Conservation (phyloP, 2,797 vertebrate genomes). For the Platyrinchus mystaceus region DNA sequence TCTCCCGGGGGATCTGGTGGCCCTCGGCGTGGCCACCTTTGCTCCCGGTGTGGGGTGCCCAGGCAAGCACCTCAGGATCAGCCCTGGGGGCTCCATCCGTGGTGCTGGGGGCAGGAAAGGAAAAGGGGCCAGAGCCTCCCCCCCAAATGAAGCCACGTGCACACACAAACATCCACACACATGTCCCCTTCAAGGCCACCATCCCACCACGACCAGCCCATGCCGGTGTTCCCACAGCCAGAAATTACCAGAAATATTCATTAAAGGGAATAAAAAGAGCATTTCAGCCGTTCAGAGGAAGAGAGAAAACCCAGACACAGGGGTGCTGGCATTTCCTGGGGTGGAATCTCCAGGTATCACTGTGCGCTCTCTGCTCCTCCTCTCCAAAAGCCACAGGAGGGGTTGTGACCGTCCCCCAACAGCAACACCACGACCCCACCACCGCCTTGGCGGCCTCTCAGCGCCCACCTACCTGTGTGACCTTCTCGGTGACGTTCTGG, state of each 20-base stretch:
- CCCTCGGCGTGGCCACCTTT: accelerated
- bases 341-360: not conserved
- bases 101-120: not conserved
- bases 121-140: not conserved
- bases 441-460: not conserved
- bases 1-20: not conserved
- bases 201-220: not conserved
- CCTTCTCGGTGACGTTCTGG: conserved; percentile 97
- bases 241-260: not conserved
- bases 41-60: not conserved
- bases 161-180: accelerated
- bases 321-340: not conserved
- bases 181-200: not conserved
- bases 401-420: not conserved
- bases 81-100: not conserved
- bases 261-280: not conserved
- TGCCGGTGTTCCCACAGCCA: not conserved
- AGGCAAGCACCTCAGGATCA: accelerated
- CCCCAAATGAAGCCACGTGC: accelerated
- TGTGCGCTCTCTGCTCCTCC: not conserved
- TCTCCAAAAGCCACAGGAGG: not conserved
- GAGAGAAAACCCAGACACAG: not conserved
- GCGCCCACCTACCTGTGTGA: conserved; percentile 85
- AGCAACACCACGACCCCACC: not conserved
- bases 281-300: not conserved